Percentiles rank a stretch among this genome's conserved stretches.
Conservation (phyloP, 2,888 invertebrate species). For the Drosophila crucigera region DNA sequence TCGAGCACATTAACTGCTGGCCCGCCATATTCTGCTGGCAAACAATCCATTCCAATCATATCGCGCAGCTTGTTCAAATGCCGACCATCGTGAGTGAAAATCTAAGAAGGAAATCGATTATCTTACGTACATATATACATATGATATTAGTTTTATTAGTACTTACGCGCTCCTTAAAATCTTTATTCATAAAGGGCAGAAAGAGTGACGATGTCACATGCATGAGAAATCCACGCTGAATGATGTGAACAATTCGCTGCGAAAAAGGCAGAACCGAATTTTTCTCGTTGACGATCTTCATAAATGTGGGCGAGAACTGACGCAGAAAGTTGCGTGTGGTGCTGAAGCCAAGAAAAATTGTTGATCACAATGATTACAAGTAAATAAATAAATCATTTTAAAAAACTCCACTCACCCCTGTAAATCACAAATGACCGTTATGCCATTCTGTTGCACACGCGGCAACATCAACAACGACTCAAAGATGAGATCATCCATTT, state of each 20-base stretch:
- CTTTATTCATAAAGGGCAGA: slow-evolving; percentile 82
- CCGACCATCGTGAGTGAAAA: slow-evolving; percentile 81
- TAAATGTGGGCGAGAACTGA: slow-evolving; percentile 74
- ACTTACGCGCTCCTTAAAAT: slow-evolving; percentile 79
- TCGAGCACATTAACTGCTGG: slow-evolving; percentile 77
- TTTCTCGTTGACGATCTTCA: slow-evolving; percentile 81
- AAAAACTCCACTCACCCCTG: slow-evolving; percentile 70
- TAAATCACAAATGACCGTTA: slow-evolving; percentile 82
- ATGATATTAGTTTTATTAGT: not conserved
- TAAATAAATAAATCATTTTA: not conserved
- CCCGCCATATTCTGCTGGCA: slow-evolving; percentile 83
- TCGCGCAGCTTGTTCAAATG: slow-evolving; percentile 80
- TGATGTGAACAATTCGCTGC: slow-evolving; percentile 81
- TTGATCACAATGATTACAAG: no score
- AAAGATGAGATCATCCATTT: slow-evolving; percentile 84
- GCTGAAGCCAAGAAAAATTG: slow-evolving; percentile 41
- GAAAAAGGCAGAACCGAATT: slow-evolving; percentile 79
- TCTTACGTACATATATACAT: no score
- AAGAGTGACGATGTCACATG: slow-evolving; percentile 78
- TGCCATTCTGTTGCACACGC: slow-evolving; percentile 79
- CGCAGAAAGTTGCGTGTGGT: slow-evolving; percentile 78
- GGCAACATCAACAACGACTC: slow-evolving; percentile 82
- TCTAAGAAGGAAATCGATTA: slow-evolving; percentile 49
- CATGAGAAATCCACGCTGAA: slow-evolving; percentile 82
- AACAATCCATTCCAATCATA: slow-evolving; percentile 79